phyloP scores from a whole-genome alignment of 2,888 invertebrate genomes.

The Lasioglossum malachurum region DNA sequence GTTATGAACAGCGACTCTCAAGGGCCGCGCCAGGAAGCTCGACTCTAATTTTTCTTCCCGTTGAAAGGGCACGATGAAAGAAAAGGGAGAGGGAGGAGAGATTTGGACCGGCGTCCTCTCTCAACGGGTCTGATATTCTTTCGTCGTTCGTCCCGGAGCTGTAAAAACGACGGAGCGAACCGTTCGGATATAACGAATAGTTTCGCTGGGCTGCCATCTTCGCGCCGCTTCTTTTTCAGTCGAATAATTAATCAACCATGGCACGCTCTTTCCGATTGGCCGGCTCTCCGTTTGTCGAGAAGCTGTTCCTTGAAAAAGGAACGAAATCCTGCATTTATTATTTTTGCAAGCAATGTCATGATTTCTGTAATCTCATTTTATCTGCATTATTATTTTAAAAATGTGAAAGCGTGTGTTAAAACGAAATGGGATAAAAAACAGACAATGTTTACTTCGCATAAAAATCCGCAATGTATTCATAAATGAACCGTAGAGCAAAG shows the following conservation, averaged over 20 bases:
- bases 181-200: constrained; percentile 24
- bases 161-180: constrained; percentile 30
- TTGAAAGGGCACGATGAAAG: neutral
- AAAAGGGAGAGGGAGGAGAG: neutral
- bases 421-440: too few relatives aligned
- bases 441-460: too few relatives aligned
- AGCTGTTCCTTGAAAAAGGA: neutral
- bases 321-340: neutral
- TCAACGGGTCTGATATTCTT: constrained; percentile 42
- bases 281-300: neutral
- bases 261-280: constrained; percentile 2
- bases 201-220: constrained; percentile 12
- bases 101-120: constrained; percentile 23
- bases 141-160: constrained; percentile 21
- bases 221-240: neutral
- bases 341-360: too few relatives aligned
- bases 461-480: too few relatives aligned
- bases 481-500: too few relatives aligned
- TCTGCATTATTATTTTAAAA: too few relatives aligned
- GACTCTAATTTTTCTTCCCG: constrained; percentile 42
- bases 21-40: neutral
- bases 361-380: too few relatives aligned
- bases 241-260: constrained; percentile 51
- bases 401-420: too few relatives aligned
- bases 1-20: constrained; percentile 12